A percentile compares a stretch with the other conserved stretches of the same genome.
phyloP scores from a whole-genome alignment of 53 echinoderm and acorn worm species.

The Apostichopus leukothele region DNA sequence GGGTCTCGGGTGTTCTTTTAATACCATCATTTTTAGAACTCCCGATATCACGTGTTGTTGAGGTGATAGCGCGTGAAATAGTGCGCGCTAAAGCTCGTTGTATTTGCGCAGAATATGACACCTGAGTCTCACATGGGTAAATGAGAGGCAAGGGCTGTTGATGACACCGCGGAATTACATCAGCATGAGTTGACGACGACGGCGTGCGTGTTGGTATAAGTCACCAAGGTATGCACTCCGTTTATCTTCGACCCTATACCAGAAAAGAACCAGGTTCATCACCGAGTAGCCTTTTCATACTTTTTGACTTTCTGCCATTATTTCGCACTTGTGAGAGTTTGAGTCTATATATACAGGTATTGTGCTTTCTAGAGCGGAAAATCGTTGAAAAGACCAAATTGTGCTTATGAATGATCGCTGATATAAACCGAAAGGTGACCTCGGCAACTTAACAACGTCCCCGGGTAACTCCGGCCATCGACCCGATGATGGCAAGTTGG shows the following conservation, averaged over 20 bases:
- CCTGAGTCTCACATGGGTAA: slow-evolving; percentile 16
- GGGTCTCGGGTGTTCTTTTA: not conserved
- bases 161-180: slow-evolving; percentile 7
- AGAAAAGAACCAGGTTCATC: not conserved
- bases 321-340: not conserved
- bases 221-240: slow-evolving; percentile 12
- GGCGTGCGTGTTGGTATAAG: slow-evolving; percentile 12
- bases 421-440: slow-evolving; percentile 20
- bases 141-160: not conserved
- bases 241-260: not conserved
- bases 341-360: slow-evolving; percentile 13
- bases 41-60: not conserved
- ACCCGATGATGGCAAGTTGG: slow-evolving; percentile 11
- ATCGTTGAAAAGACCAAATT: slow-evolving; percentile 63
- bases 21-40: not conserved
- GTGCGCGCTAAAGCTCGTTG: slow-evolving; percentile 41
- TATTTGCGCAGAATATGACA: slow-evolving; percentile 38
- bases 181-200: slow-evolving; percentile 16
- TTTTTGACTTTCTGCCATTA: not conserved
- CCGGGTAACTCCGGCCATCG: slow-evolving; percentile 39
- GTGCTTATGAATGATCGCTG: slow-evolving; percentile 23
- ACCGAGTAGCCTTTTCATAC: not conserved
- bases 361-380: slow-evolving; percentile 77
- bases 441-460: not conserved
- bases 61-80: slow-evolving; percentile 43